Base-by-base conservation (phyloP, 2,888 invertebrate species). In the Monochamus alternatus region DNA sequence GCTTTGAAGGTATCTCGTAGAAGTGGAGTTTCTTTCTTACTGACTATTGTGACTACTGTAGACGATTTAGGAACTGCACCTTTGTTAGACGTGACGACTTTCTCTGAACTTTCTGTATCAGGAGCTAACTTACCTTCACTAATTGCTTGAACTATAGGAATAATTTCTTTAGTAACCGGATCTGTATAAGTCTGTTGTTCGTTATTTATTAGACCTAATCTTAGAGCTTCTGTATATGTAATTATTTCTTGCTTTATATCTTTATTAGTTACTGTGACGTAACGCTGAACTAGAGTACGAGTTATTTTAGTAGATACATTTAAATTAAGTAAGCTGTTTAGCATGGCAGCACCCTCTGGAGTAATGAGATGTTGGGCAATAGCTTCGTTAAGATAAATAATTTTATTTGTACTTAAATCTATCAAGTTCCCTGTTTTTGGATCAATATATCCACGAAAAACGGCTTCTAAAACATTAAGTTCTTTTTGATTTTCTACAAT, bases 231-330 rank as follows among this genome's bases (percentile, higher is more conserved):
- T 2, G 94, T 92, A 81, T 96, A 95, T 0, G 95, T 94, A 66
- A 96, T 91, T 70, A 91, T 90, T 47, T 91, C 91, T 80, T 91
- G 91, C 72, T 90, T 89, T 65, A 93, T 93, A 5, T 93, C 92
- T 81, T 86, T 84, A 77, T 92, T 92, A 14, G 94, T 93, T 31
- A 95, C 93, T 0, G 95, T 95, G 2, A 96, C 95, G 86, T 96
- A 94, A 31, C 95, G 91, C 87, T 95, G 95, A 51, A 97, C 94
- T 66, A 96, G 94, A 87, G 95, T 95, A 5, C 96, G 96, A 44
- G 96, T 95, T 7, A 96, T 96, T 87, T 96, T 95, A 22, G 96
- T 94, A 2, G 97, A 97, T 55, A 97, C 92, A 9, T 96, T 95
- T 70, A 98, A 95, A 87, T 96, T 96, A 71, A 97, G 89, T 71